Conservation (phyloP, 1,140 invertebrate species). For the Schlechtendalia chinensis region DNA sequence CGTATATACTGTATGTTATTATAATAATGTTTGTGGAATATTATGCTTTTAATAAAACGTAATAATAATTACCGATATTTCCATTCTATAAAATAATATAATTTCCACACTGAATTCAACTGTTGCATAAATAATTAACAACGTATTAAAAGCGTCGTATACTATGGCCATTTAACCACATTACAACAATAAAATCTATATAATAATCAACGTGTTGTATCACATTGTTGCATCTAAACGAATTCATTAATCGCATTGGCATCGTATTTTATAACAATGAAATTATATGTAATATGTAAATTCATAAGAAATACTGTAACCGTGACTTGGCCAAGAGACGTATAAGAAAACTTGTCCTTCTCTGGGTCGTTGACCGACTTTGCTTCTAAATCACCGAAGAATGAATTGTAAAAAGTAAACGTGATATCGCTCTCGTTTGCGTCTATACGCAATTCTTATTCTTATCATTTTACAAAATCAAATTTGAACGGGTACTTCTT, state of each 20-base stretch:
- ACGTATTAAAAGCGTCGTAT: not conserved
- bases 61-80: not conserved
- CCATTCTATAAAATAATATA: not conserved
- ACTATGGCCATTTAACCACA: constrained; percentile 9
- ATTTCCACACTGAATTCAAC: not conserved
- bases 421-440: constrained; percentile 26
- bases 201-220: constrained; percentile 3
- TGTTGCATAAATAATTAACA: not conserved
- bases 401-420: constrained; percentile 29
- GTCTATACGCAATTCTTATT: not conserved
- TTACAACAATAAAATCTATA: not conserved
- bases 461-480: not conserved
- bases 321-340: constrained; percentile 21
- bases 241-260: constrained; percentile 4
- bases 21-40: not conserved
- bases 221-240: not conserved
- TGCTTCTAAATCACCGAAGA: constrained; percentile 25
- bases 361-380: constrained; percentile 29
- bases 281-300: not conserved
- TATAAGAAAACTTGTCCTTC: constrained; percentile 32
- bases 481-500: no score
- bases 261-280: constrained; percentile 29
- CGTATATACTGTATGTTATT: not conserved
- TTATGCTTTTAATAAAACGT: not conserved
- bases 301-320: constrained; percentile 7